Conservation (phyloP, 2,113 vertebrate genomes). For the Microtus oregoni region DNA sequence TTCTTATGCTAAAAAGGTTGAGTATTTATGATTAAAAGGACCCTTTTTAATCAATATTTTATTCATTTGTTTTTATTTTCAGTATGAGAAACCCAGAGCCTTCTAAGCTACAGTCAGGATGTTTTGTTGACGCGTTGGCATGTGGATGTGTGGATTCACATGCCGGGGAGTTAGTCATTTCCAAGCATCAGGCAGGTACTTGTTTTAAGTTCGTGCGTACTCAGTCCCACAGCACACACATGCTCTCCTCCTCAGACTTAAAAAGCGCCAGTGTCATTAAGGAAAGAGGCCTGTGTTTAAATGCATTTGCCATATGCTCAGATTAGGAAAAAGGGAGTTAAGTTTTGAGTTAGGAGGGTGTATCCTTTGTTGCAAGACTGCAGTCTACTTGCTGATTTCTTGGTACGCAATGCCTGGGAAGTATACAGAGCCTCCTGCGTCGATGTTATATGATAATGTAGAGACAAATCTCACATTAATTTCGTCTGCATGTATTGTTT, state of each 20-base stretch:
- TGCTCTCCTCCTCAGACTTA: background rate
- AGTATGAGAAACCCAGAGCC: background rate
- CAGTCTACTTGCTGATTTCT: background rate
- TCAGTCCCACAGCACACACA: background rate
- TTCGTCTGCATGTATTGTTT: conserved; percentile 11
- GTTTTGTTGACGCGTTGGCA: background rate
- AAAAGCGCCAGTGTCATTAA: background rate
- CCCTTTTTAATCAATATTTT: background rate
- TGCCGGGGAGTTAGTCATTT: background rate
- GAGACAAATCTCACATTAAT: background rate
- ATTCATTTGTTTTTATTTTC: background rate
- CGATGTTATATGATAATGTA: background rate
- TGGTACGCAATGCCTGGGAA: background rate
- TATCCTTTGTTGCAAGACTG: conserved; percentile 14
- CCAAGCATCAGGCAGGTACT: conserved; percentile 5
- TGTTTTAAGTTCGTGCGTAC: background rate
- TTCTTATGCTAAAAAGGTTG: background rate
- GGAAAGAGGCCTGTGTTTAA: conserved; percentile 2
- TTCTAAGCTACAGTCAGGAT: background rate
- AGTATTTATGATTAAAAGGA: background rate
- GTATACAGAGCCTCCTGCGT: background rate
- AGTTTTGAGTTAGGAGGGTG: background rate
- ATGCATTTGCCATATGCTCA: conserved; percentile 15
- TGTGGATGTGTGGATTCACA: background rate
- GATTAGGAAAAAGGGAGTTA: background rate